A percentile compares a stretch with the other conserved stretches of the same genome.
phyloP scores from a whole-genome alignment of 2,113 vertebrate species.

The Myocastor coypus region DNA sequence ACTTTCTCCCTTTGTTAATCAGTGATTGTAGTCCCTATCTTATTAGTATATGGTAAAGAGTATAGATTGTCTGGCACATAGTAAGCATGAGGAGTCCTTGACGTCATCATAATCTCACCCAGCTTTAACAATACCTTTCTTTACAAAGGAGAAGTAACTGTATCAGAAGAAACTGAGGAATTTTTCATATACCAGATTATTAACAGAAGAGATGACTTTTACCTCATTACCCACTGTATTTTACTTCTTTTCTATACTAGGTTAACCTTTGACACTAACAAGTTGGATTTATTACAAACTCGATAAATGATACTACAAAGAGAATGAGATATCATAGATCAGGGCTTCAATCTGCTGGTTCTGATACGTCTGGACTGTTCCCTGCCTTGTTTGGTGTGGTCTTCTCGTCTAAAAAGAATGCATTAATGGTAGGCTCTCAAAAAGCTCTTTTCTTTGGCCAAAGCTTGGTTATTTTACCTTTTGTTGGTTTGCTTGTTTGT shows the following conservation, averaged over 20 bases:
- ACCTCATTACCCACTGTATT: background rate
- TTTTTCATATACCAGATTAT: background rate
- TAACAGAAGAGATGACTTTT: background rate
- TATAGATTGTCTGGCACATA: background rate
- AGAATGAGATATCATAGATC: background rate
- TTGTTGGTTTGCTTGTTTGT: background rate
- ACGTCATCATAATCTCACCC: background rate
- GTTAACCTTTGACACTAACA: background rate
- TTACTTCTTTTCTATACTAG: background rate
- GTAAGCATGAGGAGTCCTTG: background rate
- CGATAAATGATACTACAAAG: background rate
- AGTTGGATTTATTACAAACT: background rate
- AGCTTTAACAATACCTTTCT: background rate
- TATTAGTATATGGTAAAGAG: background rate
- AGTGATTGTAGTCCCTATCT: background rate
- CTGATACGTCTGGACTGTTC: background rate
- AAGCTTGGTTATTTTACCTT: background rate
- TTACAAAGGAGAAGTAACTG: background rate
- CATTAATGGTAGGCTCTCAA: background rate
- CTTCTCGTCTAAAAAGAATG: background rate
- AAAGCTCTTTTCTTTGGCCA: background rate
- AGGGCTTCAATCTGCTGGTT: background rate
- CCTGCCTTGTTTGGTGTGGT: background rate
- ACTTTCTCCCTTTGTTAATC: background rate
- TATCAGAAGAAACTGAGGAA: background rate